Evolutionary conservation across 2,113 vertebrate genomes (phyloP).

Genomic region (Sinocyclocheilus anophthalmus): DNA sequence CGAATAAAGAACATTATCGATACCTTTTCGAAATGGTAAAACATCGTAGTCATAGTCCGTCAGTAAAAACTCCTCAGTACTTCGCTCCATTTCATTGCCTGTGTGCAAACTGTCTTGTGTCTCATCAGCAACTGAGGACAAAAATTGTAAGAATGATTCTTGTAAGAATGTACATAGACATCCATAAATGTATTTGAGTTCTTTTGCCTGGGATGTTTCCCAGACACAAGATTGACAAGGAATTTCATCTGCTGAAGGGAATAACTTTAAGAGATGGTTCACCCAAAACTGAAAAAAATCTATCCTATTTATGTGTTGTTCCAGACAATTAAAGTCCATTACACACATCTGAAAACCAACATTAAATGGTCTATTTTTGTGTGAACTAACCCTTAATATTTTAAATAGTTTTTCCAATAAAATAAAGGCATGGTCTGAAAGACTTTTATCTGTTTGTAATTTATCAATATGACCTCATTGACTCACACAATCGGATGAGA

Average conservation of each 20-base stretch:
- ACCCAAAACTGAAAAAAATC: background rate
- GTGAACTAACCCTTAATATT: background rate
- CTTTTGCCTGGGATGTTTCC: background rate
- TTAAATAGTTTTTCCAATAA: background rate
- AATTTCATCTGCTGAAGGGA: background rate
- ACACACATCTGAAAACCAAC: background rate
- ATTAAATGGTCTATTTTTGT: background rate
- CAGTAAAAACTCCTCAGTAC: constrained; percentile 5
- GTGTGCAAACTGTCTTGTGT: background rate
- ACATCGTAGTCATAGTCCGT: constrained; percentile 64
- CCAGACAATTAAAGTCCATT: background rate
- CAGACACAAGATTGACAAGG: background rate
- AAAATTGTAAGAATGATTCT: background rate
- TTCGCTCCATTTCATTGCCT: constrained; percentile 12
- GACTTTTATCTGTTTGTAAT: too few relatives aligned
- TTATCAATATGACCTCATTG: too few relatives aligned
- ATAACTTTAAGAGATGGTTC: background rate
- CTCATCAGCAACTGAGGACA: constrained; percentile 20
- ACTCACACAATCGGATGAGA: too few relatives aligned
- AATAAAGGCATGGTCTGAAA: background rate
- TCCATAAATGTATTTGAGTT: background rate
- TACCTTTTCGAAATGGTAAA: constrained; percentile 59
- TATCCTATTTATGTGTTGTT: too few relatives aligned
- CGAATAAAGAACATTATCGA: too few relatives aligned
- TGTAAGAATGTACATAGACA: constrained; percentile 1